Conservation (phyloP, 2,797 vertebrate species). For the Micropoecilia bifurca region DNA sequence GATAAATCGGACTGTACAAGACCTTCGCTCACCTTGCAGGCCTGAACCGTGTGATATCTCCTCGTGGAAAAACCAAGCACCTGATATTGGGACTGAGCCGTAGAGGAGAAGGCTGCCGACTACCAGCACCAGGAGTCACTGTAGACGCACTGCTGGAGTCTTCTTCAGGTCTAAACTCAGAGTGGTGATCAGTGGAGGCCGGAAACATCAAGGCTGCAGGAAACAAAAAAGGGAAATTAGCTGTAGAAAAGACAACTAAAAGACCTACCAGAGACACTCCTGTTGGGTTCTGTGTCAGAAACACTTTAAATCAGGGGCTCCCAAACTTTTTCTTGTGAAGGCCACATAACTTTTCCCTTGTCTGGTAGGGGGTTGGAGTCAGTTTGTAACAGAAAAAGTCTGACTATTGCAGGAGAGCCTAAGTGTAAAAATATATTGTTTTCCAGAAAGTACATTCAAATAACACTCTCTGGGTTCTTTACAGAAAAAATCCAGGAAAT, state of each 20-base stretch:
- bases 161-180: neutral
- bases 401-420: too few species aligned
- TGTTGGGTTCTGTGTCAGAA: neutral
- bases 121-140: neutral
- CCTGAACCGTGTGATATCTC: constrained; percentile 87
- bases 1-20: neutral
- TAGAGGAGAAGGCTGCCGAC: neutral
- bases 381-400: too few species aligned
- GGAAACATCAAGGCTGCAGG: constrained; percentile 32
- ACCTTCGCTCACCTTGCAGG: constrained; percentile 83
- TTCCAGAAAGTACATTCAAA: too few species aligned
- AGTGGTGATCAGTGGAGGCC: neutral
- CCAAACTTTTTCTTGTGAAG: too few species aligned
- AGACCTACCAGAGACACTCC: too few species aligned
- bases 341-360: too few species aligned
- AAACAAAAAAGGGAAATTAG: neutral
- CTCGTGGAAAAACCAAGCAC: constrained; percentile 90
- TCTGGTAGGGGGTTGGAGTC: too few species aligned
- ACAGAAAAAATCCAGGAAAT: too few species aligned
- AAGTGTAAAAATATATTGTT: too few species aligned
- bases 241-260: neutral
- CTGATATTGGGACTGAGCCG: constrained; percentile 82
- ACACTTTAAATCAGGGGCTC: too few species aligned
- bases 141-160: constrained; percentile 5
- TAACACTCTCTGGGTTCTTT: too few species aligned